Percentiles rank a stretch among this genome's conserved stretches.
phyloP scores from a whole-genome alignment of 2,113 vertebrate species.

The Protomyctophum bolini region DNA sequence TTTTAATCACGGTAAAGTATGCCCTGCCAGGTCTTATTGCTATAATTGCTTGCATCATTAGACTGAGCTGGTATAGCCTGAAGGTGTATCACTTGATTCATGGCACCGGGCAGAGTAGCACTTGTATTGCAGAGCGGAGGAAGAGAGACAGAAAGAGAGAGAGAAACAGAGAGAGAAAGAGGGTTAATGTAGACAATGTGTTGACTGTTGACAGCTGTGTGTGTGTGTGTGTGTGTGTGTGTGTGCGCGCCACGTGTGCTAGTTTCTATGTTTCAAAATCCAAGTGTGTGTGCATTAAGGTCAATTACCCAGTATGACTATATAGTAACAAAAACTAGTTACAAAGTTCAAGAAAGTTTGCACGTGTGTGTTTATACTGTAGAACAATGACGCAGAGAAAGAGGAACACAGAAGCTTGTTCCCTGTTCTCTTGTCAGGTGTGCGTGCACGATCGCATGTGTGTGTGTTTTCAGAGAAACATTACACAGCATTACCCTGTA shows the following conservation, averaged over 20 bases:
- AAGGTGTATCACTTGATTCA: too few relatives aligned
- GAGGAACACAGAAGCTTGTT: conserved; percentile 54
- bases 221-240: conserved; percentile 8
- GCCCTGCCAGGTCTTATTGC: too few relatives aligned
- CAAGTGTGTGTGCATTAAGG: conserved; percentile 8
- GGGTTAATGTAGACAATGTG: not conserved
- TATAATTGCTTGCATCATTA: too few relatives aligned
- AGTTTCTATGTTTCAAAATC: too few relatives aligned
- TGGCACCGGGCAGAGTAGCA: too few relatives aligned
- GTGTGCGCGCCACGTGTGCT: not conserved
- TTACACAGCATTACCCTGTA: not conserved
- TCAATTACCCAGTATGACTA: not conserved
- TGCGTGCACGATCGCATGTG: not conserved
- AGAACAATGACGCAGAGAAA: conserved; percentile 50
- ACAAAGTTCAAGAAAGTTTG: not conserved
- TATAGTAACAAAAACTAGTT: conserved; percentile 18
- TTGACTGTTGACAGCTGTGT: not conserved
- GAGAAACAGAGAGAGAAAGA: not conserved
- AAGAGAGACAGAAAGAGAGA: not conserved
- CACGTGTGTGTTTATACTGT: conserved; percentile 7
- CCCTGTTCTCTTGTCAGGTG: conserved; percentile 52
- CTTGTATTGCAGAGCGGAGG: not conserved
- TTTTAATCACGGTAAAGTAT: too few relatives aligned
- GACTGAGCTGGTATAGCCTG: too few relatives aligned
- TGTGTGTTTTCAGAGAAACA: not conserved